Evolutionary conservation across 2,888 invertebrate genomes (phyloP).

Genomic region (Baronia brevicornis): DNA sequence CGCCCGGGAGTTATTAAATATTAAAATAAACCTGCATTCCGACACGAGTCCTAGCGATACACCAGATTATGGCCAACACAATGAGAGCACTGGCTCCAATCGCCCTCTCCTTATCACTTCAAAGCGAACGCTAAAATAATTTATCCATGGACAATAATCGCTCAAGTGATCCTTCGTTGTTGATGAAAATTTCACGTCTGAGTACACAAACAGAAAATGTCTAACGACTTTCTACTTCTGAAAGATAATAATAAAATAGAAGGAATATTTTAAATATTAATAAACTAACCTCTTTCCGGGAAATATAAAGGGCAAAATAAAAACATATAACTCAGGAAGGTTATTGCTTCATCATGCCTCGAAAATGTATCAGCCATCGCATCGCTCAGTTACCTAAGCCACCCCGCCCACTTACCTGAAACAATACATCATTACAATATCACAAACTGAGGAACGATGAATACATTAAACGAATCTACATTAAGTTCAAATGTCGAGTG

Average conservation of each 20-base stretch:
- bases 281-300: slow-evolving; percentile 19
- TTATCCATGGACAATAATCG: slow-evolving; percentile 32
- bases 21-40: slow-evolving; percentile 75
- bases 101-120: slow-evolving; percentile 65
- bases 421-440: slow-evolving; percentile 73
- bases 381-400: slow-evolving; percentile 45
- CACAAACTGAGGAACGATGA: slow-evolving; percentile 47
- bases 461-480: slow-evolving; percentile 46
- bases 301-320: slow-evolving; percentile 29
- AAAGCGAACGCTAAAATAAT: slow-evolving; percentile 61
- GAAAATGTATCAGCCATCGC: slow-evolving; percentile 42
- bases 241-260: slow-evolving; percentile 1
- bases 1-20: slow-evolving; percentile 72
- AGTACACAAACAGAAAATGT: slow-evolving; percentile 13
- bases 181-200: slow-evolving; percentile 47
- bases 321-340: slow-evolving; percentile 45
- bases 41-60: slow-evolving; percentile 70
- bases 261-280: slow-evolving; percentile 1
- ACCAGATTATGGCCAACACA: slow-evolving; percentile 68
- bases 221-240: background rate
- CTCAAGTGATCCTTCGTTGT: slow-evolving; percentile 25
- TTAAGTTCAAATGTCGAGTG: slow-evolving; percentile 22
- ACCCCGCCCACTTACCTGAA: slow-evolving; percentile 69
- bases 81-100: slow-evolving; percentile 62
- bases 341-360: slow-evolving; percentile 47